phyloP scores from a whole-genome alignment of 2,113 vertebrate species.

The human (Homo sapiens) region DNA sequence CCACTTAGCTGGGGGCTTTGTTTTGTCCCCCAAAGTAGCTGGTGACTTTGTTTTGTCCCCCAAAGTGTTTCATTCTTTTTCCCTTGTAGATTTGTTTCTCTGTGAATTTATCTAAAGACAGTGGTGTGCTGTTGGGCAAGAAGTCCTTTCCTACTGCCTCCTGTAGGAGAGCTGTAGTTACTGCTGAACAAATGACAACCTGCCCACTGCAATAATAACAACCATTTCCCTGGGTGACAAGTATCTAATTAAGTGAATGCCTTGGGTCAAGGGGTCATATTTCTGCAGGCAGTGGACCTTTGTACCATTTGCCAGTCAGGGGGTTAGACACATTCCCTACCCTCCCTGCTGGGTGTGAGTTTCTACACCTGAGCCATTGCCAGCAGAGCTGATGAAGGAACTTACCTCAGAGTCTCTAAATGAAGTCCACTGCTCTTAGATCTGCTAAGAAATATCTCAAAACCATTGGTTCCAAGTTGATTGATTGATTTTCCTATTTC shows the following conservation, averaged over 20 bases:
- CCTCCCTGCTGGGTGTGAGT: background rate
- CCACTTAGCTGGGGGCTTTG: slow-evolving; percentile 10
- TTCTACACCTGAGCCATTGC: background rate
- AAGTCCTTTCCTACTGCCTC: slow-evolving; percentile 36
- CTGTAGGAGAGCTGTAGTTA: slow-evolving; percentile 65
- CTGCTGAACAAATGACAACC: slow-evolving; percentile 58
- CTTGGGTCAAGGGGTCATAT: background rate
- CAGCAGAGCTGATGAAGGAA: background rate
- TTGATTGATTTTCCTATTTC: background rate
- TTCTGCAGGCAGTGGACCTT: background rate
- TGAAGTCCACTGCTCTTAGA: background rate
- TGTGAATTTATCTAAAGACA: slow-evolving; percentile 10
- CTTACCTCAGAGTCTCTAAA: background rate
- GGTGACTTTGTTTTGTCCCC: slow-evolving; percentile 32
- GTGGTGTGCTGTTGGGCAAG: background rate
- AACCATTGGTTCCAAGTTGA: background rate
- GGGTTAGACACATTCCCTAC: background rate
- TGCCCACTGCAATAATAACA: slow-evolving; percentile 50
- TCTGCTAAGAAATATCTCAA: background rate
- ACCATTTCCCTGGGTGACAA: slow-evolving; percentile 56
- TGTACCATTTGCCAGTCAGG: background rate
- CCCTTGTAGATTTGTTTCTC: background rate
- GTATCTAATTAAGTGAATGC: slow-evolving; percentile 64
- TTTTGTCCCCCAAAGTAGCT: background rate
- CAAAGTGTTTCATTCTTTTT: background rate